Evolutionary conservation across 2,797 vertebrate species (phyloP), one percentile per base, ranked within the genome.

Genomic region (Acanthurus leucopareius): DNA sequence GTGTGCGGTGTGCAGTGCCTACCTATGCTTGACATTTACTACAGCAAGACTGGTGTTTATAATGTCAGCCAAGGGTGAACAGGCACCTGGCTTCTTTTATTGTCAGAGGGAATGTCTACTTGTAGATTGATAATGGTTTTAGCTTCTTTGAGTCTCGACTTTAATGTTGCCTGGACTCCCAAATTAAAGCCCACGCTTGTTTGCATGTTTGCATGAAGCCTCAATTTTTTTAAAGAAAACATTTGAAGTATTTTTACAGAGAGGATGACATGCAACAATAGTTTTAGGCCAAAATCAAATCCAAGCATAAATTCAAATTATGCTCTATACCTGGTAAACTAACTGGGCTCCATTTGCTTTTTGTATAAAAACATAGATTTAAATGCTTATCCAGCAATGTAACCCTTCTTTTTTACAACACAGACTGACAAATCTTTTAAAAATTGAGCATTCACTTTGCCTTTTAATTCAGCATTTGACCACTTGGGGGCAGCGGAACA

Each of bases 11-110:
- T 79, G 17, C 11, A 79, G 93, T 94, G 91, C 94, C 94, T 94
- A 94, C 92, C 90, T 93, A 93, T 94, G 91, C 91, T 95, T 96
- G 94, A 96, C 96, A 96, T 96, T 96, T 96, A 94, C 94, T 94
- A 95, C 88, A 90, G 91, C 81, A 77, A 92, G 90, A 90, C 92
- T 65, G 77, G 77, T 95, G 93, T 95, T 96, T 95, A 96, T 86
- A 96, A 89, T 94, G 92, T 86, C 80, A 84, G 82, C 82, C 58
- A 54, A 20, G 72, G 83, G 79, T 75, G 83, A 87, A 87, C 86
- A 88, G 89, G 86, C 87, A 94, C 96, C 95, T 97, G 95, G 94
- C 91, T 95, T 96, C 94, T 92, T 95, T 96, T 93, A 93, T 88
- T 91, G 90, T 93, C 92, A 91, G 77, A 72, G 68, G 76, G 71